These are phyloP conservation scores for Columba janthina DNA, from an alignment of 2,113 vertebrate species.

Conservation along the genomic window DNA sequence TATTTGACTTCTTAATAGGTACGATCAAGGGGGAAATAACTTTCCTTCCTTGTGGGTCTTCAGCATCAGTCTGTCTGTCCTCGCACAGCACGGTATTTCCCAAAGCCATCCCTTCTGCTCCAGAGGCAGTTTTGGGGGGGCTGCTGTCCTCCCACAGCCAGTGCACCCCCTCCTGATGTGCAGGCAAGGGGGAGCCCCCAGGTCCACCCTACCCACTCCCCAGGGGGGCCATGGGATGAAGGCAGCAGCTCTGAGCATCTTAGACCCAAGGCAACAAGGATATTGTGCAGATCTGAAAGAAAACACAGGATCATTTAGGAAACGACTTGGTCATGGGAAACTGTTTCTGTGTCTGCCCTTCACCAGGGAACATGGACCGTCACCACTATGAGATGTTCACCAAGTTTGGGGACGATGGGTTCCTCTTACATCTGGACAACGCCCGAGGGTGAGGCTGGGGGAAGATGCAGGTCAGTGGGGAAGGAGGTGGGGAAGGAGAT, in stretches of 20 bases:
- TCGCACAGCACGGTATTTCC: accelerated
- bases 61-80: background rate
- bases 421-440: slow-evolving; percentile 93
- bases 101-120: background rate
- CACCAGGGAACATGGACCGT: slow-evolving; percentile 94
- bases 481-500: background rate
- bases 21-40: background rate
- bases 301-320: background rate
- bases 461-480: accelerated
- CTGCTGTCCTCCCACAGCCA: background rate
- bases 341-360: background rate
- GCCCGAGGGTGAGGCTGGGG: slow-evolving; percentile 87
- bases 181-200: background rate
- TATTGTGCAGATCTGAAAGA: background rate
- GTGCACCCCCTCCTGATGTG: background rate
- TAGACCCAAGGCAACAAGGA: accelerated
- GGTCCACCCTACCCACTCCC: background rate
- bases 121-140: background rate
- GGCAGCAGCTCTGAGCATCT: background rate
- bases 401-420: slow-evolving; percentile 93
- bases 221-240: background rate
- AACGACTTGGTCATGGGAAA: background rate
- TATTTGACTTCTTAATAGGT: slow-evolving; percentile 97
- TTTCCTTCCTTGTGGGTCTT: background rate
- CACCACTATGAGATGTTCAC: slow-evolving; percentile 98